Percentiles rank a stretch among this genome's conserved stretches.
These are phyloP conservation scores for Cynopterus sphinx DNA, from an alignment of 2,797 vertebrate genomes.

Conservation along the genomic window DNA sequence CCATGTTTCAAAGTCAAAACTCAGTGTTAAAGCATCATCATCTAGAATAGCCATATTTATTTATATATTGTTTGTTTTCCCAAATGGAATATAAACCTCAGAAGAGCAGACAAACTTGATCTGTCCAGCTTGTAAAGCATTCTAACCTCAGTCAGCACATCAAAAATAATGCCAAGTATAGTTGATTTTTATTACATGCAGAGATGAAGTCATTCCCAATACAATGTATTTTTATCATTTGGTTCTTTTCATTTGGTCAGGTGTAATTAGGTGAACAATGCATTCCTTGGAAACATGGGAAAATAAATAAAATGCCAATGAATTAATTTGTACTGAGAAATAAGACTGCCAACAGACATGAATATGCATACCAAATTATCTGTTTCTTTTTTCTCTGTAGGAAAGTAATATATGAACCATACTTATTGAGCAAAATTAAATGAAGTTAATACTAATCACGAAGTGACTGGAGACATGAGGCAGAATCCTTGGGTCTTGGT, in stretches of 20 bases:
- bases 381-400: not conserved
- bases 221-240: conserved; percentile 1
- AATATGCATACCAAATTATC: not conserved
- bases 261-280: conserved; percentile 22
- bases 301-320: conserved; percentile 38
- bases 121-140: not conserved
- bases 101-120: not conserved
- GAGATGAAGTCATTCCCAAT: not conserved
- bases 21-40: not conserved
- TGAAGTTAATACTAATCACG: not conserved
- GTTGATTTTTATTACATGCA: conserved; percentile 27
- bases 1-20: not conserved
- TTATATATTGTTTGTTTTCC: not conserved
- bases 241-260: not conserved
- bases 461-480: not conserved
- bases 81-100: not conserved
- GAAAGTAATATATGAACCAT: not conserved
- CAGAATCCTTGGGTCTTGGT: not conserved
- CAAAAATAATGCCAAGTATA: not conserved
- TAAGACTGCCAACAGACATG: not conserved
- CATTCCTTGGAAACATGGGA: not conserved
- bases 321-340: conserved; percentile 44
- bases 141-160: not conserved
- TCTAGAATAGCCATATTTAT: conserved; percentile 12
- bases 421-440: conserved; percentile 14